These are phyloP conservation scores for Rotaria macrura DNA, from an alignment of 2,888 invertebrate species.

Conservation along the genomic window DNA sequence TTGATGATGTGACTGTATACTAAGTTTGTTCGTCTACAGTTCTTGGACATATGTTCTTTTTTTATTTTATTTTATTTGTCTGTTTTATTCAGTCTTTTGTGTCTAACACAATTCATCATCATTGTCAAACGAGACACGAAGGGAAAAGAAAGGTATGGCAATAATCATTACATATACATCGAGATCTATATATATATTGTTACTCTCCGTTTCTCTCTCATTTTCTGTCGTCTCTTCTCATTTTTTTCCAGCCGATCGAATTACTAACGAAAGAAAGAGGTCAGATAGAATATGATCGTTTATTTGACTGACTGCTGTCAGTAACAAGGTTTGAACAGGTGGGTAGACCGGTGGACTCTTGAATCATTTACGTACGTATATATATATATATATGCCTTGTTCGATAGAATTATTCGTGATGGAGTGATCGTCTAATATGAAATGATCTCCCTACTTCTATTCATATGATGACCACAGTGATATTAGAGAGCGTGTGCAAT, in stretches of 20 bases:
- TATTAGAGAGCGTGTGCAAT: not conserved
- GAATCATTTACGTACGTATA: not conserved
- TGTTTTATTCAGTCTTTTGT: not conserved
- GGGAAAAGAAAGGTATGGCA: not conserved
- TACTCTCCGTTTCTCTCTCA: not conserved
- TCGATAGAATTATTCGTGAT: not conserved
- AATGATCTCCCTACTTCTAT: not conserved
- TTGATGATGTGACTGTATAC: not conserved
- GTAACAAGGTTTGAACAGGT: not conserved
- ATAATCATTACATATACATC: not conserved
- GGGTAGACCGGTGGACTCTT: not conserved
- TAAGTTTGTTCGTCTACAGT: not conserved
- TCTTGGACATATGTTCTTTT: not conserved
- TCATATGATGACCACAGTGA: not conserved
- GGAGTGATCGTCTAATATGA: not conserved
- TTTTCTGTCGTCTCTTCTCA: not conserved
- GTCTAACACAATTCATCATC: not conserved
- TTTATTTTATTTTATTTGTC: not conserved
- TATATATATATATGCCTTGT: not conserved
- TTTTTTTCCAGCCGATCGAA: not conserved
- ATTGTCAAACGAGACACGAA: not conserved
- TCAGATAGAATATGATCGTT: not conserved
- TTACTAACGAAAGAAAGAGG: slow-evolving; percentile 1
- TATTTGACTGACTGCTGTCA: slow-evolving; percentile 3
- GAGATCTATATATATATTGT: too few species aligned